phyloP scores from a whole-genome alignment of 1,140 invertebrate species.

The Orius insidiosus region DNA sequence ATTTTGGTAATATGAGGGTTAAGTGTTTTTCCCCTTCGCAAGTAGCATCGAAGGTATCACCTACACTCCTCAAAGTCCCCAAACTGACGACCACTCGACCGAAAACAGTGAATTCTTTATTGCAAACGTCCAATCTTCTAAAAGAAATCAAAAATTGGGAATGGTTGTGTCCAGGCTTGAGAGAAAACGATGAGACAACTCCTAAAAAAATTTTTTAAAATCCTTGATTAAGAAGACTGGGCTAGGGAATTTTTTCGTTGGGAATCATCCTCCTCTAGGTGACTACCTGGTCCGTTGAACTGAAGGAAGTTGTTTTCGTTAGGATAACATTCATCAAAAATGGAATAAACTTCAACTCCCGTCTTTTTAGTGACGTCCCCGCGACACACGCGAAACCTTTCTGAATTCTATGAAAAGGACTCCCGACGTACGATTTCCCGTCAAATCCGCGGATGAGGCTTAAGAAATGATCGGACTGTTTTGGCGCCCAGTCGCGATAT shows the following conservation, averaged over 20 bases:
- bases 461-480: conserved; percentile 33
- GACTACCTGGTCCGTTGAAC: conserved; percentile 11
- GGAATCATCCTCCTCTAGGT: neutral
- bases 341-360: conserved; percentile 4
- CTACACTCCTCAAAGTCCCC: conserved; percentile 5
- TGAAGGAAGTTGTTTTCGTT: conserved; percentile 8
- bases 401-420: conserved; percentile 1
- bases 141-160: conserved; percentile 12
- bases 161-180: conserved; percentile 4
- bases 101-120: conserved; percentile 10
- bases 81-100: conserved; percentile 6
- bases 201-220: too few species aligned
- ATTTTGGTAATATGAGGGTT: too few species aligned
- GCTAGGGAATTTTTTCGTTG: too few species aligned
- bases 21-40: too few species aligned
- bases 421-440: conserved; percentile 11
- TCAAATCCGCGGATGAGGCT: conserved; percentile 25
- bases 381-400: conserved; percentile 3
- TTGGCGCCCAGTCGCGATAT: conserved; percentile 30
- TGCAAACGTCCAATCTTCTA: neutral
- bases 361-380: conserved; percentile 6
- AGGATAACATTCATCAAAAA: conserved; percentile 6
- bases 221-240: too few species aligned
- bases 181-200: conserved; percentile 10
- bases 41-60: too few species aligned